Evolutionary conservation across 2,888 invertebrate genomes (phyloP), one percentile per base, ranked within the genome.

Genomic region (Tetropium fuscum): DNA sequence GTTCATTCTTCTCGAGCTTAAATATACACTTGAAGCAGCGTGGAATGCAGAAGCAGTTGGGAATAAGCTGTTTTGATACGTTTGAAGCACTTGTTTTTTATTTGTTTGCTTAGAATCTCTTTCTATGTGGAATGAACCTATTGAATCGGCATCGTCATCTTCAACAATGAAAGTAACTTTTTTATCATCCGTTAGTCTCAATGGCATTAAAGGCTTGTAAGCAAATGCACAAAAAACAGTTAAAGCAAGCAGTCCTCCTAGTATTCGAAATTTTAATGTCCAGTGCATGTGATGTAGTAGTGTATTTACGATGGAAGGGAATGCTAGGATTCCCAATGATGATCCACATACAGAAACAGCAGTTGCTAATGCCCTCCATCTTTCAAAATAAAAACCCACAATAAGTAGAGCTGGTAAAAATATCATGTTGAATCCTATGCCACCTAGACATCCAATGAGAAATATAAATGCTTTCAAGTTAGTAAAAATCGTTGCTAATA

Each of bases 301-400:
- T 18, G 73, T 69, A 1, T 74, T 82, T 63, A 83, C 84, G 11
- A 89, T 73, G 0, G 87, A 84, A 0, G 90, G 88, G 65, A 90
- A 85, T 8, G 86, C 73, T 62, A 90, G 85, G 0, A 88, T 85
- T 1, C 72, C 72, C 49, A 64, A 82, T 0, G 92, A 91, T 0
- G 90, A 88, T 0, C 92, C 93, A 47, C 90, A 89, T 1, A 91
- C 89, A 0, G 90, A 86, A 16, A 93, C 84, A 0, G 91, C 90
- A 4, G 88, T 90, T 0, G 92, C 92, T 32, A 93, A 78, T 0
- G 91, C 90, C 16, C 92, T 84, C 81, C 87, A 89, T 64, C 84
- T 85, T 72, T 92, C 90, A 75, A 93, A 93, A 80, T 93, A 93
- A 78, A 89, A 91, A 13, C 90, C 89, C 32, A 91, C 88, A 7